Percentiles rank a stretch among this genome's conserved stretches.
Evolutionary conservation across 2,797 vertebrate species (phyloP).

Genomic region (Xenentodon cancila): DNA sequence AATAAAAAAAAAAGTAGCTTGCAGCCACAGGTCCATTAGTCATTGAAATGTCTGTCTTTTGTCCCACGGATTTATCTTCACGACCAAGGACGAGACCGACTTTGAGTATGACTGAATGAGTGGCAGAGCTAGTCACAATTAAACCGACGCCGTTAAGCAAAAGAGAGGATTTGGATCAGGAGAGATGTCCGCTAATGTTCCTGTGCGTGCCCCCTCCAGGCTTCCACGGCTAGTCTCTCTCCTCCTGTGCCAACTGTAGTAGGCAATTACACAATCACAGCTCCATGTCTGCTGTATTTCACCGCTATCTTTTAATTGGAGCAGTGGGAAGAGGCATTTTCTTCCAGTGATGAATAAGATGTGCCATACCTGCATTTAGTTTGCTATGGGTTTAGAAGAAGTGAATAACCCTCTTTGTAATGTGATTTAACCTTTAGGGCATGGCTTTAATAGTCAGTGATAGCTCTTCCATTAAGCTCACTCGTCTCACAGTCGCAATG

Average conservation of each 20-base stretch:
- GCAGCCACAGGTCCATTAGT: constrained; percentile 42
- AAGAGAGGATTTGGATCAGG: constrained; percentile 65
- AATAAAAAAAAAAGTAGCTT: constrained; percentile 13
- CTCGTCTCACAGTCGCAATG: constrained; percentile 68
- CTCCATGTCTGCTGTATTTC: constrained; percentile 55
- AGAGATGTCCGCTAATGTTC: constrained; percentile 64
- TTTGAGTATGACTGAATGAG: constrained; percentile 39
- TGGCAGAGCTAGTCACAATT: constrained; percentile 70
- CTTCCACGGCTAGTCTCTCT: constrained; percentile 51
- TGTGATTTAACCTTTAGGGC: constrained; percentile 76
- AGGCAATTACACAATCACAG: constrained; percentile 68
- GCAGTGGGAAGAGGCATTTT: constrained; percentile 60
- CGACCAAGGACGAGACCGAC: constrained; percentile 47
- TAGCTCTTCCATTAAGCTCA: constrained; percentile 71
- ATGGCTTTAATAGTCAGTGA: constrained; percentile 77
- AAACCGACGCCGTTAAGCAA: constrained; percentile 69
- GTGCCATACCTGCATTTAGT: constrained; percentile 72
- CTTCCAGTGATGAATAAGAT: constrained; percentile 65
- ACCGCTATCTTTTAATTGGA: constrained; percentile 82
- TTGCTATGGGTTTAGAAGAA: constrained; percentile 66
- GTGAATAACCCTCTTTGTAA: constrained; percentile 69
- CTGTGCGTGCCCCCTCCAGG: constrained; percentile 49
- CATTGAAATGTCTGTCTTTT: constrained; percentile 41
- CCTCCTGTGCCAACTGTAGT: constrained; percentile 33
- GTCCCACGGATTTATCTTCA: constrained; percentile 42